Evolutionary conservation across 2,888 invertebrate species (phyloP), one percentile per base, ranked within the genome.

Genomic region (Isoperla grammatica): DNA sequence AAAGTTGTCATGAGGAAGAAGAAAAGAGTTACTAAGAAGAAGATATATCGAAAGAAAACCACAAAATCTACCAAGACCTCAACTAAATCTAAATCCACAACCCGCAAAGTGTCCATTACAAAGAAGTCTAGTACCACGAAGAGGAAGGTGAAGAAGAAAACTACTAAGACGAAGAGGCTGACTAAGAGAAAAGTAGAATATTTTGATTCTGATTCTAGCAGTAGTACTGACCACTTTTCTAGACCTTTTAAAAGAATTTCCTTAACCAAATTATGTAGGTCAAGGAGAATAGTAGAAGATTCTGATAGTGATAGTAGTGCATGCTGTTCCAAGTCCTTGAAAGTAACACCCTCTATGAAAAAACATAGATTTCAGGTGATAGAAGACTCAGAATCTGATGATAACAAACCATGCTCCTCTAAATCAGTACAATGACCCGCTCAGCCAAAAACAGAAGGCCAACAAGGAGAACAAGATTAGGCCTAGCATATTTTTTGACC

Each of bases 71-170:
- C 17, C n/a, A 39, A 23, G 29, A 50, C 29, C 19, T 48, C 49
- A 48, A 22, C 22, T 23, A 48, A 6, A 23, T 17, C 6, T 19
- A 29, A 20, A 58, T 4, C 35, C 49, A 11, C 37, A 50, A 12
- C n/a, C n/a, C n/a, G n/a, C 29, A 29, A 29, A 29, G 29, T 29
- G 29, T 29, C 29, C 29, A 8, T 29, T 6, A 45, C 45, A 3
- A 45, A 17, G 19, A 45, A 19, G 19, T 11, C 83, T 1, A 72
- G 77, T 2, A 59, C 42, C 37, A 39, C 57, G 23, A 79, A 83
- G 68, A 81, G 76, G 65, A 73, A 74, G 64, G 68, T 71, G 35
- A 53, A 63, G 56, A 62, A 58, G 64, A 42, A 63, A 37, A n/a
- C n/a, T n/a, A n/a, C n/a, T n/a, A n/a, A n/a, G n/a, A 20, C 35